Evolutionary conservation across 2,797 vertebrate genomes (phyloP), one percentile per base, ranked within the genome.

Genomic region (Rostrhamus sociabilis): DNA sequence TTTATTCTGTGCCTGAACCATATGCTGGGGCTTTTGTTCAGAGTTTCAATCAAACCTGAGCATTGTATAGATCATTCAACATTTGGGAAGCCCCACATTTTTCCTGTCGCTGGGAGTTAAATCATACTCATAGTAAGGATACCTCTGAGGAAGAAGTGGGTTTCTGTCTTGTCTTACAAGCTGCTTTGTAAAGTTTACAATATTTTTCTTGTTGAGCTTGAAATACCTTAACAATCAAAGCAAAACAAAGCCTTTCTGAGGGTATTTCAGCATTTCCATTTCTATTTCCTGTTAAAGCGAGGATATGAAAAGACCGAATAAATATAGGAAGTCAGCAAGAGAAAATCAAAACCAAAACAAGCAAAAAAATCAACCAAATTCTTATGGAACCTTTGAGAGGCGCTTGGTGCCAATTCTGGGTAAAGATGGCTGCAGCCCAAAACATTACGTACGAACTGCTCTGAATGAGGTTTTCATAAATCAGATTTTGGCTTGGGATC

Each of bases 381-480:
- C 63, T 52, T 89, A 90, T 7, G n/a, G 82, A 94, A 81, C 3
- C 12, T 85, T 90, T 87, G 77, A 89, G 89, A 95, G 52, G 32
- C 0, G 0, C 32, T 75, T 90, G 48, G 25, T 95, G 95, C 80
- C 90, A 92, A 3, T 74, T 95, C 81, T 93, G 77, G 63, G 64
- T 62, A 92, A 94, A 93, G 86, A 83, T 93, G 94, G 90, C 92
- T 90, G 21, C 78, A 72, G 47, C 58, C 92, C 95, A 95, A 92
- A 89, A 55, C 5, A 21, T 36, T 85, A 76, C 56, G 3, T 93
- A 87, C 1, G 0, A 77, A 62, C 56, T 0, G 5, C 92, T 94
- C 71, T 94, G 81, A 91, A 80, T 80, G 83, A 93, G 84, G 93
- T 95, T 93, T 97, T 94, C 83, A 91, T 91, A 93, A 95, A 87